Conservation (phyloP, 2,113 vertebrate species). For the Epinephelus lanceolatus region DNA sequence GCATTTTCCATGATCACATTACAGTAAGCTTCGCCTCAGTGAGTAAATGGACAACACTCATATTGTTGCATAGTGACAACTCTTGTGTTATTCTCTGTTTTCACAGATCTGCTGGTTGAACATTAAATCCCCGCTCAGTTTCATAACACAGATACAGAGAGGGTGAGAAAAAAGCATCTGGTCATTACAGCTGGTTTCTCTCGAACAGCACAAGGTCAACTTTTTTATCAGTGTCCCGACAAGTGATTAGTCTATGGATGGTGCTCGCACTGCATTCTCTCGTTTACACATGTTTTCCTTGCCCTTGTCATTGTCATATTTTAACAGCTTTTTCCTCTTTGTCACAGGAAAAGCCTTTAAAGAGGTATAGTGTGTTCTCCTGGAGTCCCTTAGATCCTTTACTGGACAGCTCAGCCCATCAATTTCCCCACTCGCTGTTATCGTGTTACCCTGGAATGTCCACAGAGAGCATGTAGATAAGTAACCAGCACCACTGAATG, state of each 20-base stretch:
- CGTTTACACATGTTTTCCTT: not conserved
- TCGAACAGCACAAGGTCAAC: slow-evolving; percentile 22
- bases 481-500: not conserved
- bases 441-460: not conserved
- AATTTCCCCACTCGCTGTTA: not conserved
- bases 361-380: not conserved
- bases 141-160: not conserved
- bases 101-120: slow-evolving; percentile 23
- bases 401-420: slow-evolving; percentile 36
- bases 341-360: not conserved
- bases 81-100: slow-evolving; percentile 33
- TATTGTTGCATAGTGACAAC: slow-evolving; percentile 53
- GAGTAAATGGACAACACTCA: slow-evolving; percentile 45
- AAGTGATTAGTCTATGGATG: not conserved
- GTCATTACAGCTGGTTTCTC: not conserved
- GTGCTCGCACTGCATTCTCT: not conserved
- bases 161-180: slow-evolving; percentile 54
- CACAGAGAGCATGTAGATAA: not conserved
- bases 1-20: slow-evolving; percentile 73
- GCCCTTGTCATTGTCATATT: not conserved
- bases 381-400: not conserved
- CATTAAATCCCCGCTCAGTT: slow-evolving; percentile 12
- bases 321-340: slow-evolving; percentile 8
- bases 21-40: slow-evolving; percentile 55
- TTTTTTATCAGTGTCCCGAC: slow-evolving; percentile 31